Evolutionary conservation across 2,888 invertebrate genomes (phyloP).

Genomic region (Octonoba sinensis): DNA sequence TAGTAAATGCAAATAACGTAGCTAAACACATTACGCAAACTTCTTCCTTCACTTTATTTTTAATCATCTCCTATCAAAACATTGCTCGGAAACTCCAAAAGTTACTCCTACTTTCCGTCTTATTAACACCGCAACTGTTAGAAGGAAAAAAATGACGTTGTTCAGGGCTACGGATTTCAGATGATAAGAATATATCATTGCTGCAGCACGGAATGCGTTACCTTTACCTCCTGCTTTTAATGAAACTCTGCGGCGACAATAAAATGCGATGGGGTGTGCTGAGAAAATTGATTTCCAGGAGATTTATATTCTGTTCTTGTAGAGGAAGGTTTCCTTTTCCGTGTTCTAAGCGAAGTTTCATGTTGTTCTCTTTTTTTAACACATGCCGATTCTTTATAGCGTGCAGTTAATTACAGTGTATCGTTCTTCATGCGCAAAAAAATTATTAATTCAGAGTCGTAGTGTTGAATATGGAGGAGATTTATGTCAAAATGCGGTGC

Average conservation of each 20-base stretch:
- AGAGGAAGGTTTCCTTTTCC: too few species aligned
- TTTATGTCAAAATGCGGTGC: too few species aligned
- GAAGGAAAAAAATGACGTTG: too few species aligned
- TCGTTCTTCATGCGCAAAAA: conserved; percentile 10
- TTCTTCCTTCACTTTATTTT: too few species aligned
- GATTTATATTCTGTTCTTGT: conserved; percentile 4
- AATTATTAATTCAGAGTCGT: neutral
- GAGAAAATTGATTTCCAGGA: conserved; percentile 40
- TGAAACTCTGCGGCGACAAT: conserved; percentile 36
- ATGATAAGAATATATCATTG: conserved; percentile 7
- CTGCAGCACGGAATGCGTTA: neutral
- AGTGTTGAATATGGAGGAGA: neutral
- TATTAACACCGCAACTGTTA: too few species aligned
- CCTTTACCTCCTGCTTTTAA: conserved; percentile 23
- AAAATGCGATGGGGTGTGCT: conserved; percentile 13
- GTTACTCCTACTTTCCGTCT: too few species aligned
- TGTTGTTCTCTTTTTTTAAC: conserved; percentile 7
- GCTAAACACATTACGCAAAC: too few species aligned
- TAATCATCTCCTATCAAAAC: too few species aligned
- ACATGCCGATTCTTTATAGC: conserved; percentile 34
- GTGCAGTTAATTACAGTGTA: conserved; percentile 50
- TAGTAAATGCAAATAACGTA: too few species aligned
- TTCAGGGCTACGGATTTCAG: too few species aligned
- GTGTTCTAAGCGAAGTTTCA: neutral
- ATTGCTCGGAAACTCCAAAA: too few species aligned